Percentiles rank a stretch among this genome's conserved stretches.
phyloP scores from a whole-genome alignment of 2,113 vertebrate species.

The Caretta caretta region DNA sequence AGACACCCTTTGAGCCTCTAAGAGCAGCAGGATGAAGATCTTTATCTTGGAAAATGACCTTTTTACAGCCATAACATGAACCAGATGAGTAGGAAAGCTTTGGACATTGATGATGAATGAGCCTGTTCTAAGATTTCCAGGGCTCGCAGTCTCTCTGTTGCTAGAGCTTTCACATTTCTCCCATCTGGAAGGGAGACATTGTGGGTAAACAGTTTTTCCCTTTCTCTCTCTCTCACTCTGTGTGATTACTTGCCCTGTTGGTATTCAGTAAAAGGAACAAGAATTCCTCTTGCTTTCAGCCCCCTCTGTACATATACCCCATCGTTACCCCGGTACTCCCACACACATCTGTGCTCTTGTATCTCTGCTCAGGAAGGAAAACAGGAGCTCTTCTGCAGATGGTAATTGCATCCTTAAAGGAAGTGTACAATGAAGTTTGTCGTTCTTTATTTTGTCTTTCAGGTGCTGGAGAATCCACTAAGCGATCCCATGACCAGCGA shows the following conservation, averaged over 20 bases:
- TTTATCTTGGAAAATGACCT: conserved; percentile 63
- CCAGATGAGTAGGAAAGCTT: conserved; percentile 51
- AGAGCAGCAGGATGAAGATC: conserved; percentile 72
- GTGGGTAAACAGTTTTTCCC: neutral
- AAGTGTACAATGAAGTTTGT: accelerated
- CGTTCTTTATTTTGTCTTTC: conserved; percentile 10
- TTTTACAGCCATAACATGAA: conserved; percentile 63
- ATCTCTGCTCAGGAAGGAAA: no score
- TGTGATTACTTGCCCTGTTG: neutral
- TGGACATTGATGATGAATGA: conserved; percentile 67
- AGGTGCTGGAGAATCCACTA: conserved; percentile 12
- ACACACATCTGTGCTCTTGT: accelerated
- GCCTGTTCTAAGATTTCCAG: conserved; percentile 53
- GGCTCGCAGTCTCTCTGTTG: neutral
- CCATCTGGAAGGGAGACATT: neutral
- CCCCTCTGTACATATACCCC: neutral
- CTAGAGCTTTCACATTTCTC: conserved; percentile 1
- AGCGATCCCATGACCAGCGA: neutral
- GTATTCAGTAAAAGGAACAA: neutral
- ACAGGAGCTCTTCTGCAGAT: accelerated
- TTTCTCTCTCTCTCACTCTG: neutral
- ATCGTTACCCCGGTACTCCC: accelerated
- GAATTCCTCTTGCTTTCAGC: neutral
- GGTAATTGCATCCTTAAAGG: neutral
- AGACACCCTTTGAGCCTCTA: conserved; percentile 51